Conservation (phyloP, 2,797 vertebrate genomes). For the Crocodylus rhombifer region DNA sequence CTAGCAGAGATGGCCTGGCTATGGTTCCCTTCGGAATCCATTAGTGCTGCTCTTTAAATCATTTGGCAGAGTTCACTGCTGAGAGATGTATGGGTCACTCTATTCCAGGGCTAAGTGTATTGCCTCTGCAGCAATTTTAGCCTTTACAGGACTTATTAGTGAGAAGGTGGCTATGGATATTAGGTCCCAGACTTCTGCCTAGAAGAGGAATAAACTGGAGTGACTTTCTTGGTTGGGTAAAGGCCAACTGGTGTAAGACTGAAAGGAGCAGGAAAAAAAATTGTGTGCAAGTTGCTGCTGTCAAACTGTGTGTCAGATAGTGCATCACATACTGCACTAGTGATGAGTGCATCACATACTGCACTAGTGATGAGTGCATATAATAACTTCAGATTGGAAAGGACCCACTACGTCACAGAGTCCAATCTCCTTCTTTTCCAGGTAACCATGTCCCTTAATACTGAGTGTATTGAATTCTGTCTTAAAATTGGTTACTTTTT, state of each 20-base stretch:
- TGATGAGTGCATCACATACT: too few species aligned
- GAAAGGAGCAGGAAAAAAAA: neutral
- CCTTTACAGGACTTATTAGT: fast-evolving
- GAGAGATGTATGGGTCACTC: neutral
- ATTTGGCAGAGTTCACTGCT: neutral
- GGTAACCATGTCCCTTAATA: neutral
- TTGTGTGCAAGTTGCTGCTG: neutral
- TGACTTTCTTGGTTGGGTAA: fast-evolving
- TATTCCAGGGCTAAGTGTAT: neutral
- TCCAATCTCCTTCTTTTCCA: neutral
- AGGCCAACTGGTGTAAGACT: fast-evolving
- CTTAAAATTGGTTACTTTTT: too few species aligned
- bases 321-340: too few species aligned
- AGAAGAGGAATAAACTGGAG: neutral
- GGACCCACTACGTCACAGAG: neutral
- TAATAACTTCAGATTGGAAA: neutral
- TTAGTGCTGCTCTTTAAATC: neutral
- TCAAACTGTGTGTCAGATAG: neutral
- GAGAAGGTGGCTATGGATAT: neutral
- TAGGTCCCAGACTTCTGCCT: neutral
- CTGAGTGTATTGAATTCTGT: too few species aligned
- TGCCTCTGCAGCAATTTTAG: fast-evolving
- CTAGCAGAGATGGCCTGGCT: neutral
- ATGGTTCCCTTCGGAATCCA: neutral
- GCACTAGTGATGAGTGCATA: too few species aligned